These are phyloP conservation scores for Cephonodes hylas DNA, from an alignment of 2,888 invertebrate species.

Conservation along the genomic window DNA sequence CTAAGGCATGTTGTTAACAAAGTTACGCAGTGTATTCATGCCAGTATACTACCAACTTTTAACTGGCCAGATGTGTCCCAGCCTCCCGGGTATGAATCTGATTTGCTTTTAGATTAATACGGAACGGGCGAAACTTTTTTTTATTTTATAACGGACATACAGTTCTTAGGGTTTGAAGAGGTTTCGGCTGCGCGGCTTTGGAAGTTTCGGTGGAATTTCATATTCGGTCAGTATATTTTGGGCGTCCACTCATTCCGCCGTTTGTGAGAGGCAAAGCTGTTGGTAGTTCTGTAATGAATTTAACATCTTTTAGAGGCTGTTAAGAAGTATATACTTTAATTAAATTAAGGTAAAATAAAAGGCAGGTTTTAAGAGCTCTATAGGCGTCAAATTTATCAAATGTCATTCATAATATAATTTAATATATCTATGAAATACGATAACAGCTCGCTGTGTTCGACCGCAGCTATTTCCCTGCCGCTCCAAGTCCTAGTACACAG, in stretches of 20 bases:
- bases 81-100: slow-evolving; percentile 65
- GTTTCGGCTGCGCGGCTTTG: slow-evolving; percentile 14
- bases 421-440: too few species aligned
- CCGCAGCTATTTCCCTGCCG: too few species aligned
- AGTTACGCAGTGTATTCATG: slow-evolving; percentile 72
- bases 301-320: too few species aligned
- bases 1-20: slow-evolving; percentile 51
- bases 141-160: slow-evolving; percentile 41
- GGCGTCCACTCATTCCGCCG: neutral
- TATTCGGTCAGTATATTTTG: neutral
- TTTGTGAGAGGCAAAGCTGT: too few species aligned
- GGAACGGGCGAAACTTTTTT: slow-evolving; percentile 48
- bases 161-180: slow-evolving; percentile 32
- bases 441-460: too few species aligned
- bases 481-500: too few species aligned
- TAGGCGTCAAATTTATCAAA: too few species aligned
- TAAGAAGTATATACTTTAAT: too few species aligned
- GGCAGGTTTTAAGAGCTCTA: too few species aligned
- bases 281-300: too few species aligned
- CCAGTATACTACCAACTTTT: slow-evolving; percentile 73
- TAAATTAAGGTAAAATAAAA: too few species aligned
- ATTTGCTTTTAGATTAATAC: slow-evolving; percentile 73
- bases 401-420: too few species aligned
- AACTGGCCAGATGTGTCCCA: slow-evolving; percentile 76
- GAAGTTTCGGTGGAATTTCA: neutral